Evolutionary conservation across 2,888 invertebrate species (phyloP).

Genomic region (Thereva unica): DNA sequence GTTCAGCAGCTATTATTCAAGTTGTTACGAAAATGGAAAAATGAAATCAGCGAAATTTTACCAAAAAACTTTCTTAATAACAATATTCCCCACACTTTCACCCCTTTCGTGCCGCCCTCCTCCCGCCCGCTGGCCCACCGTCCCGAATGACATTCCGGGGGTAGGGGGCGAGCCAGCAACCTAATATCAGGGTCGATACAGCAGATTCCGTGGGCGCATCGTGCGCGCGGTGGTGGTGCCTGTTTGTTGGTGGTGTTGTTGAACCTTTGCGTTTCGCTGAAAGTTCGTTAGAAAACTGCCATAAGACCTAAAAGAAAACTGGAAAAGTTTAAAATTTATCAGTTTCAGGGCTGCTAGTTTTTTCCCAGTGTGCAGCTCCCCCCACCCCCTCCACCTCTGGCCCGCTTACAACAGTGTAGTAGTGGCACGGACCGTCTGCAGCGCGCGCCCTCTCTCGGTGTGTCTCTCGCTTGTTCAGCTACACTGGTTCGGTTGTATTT

Average conservation of each 20-base stretch:
- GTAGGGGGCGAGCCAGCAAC: constrained; percentile 10
- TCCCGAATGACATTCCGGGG: not conserved
- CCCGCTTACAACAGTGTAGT: not conserved
- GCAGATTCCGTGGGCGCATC: not conserved
- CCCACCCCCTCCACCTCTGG: not conserved
- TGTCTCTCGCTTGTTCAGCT: constrained; percentile 21
- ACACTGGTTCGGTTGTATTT: constrained; percentile 20
- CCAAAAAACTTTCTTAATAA: constrained; percentile 33
- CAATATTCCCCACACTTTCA: constrained; percentile 11
- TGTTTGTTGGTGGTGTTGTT: not conserved
- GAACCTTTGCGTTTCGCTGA: constrained; percentile 17
- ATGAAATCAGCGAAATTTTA: constrained; percentile 27
- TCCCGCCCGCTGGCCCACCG: not conserved
- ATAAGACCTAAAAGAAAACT: constrained; percentile 33
- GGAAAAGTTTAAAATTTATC: constrained; percentile 36
- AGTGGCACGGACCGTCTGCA: not conserved
- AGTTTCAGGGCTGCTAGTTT: constrained; percentile 34
- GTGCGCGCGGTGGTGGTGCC: not conserved
- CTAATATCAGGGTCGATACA: constrained; percentile 24
- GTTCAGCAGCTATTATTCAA: constrained; percentile 16
- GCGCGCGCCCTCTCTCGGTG: constrained; percentile 16
- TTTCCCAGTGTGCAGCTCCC: constrained; percentile 1
- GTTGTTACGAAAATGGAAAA: constrained; percentile 17
- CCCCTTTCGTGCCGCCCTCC: not conserved
- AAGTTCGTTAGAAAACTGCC: constrained; percentile 34